Evolutionary conservation across 2,113 vertebrate species (phyloP), one percentile per base, ranked within the genome.

Genomic region (Serilophus lunatus): DNA sequence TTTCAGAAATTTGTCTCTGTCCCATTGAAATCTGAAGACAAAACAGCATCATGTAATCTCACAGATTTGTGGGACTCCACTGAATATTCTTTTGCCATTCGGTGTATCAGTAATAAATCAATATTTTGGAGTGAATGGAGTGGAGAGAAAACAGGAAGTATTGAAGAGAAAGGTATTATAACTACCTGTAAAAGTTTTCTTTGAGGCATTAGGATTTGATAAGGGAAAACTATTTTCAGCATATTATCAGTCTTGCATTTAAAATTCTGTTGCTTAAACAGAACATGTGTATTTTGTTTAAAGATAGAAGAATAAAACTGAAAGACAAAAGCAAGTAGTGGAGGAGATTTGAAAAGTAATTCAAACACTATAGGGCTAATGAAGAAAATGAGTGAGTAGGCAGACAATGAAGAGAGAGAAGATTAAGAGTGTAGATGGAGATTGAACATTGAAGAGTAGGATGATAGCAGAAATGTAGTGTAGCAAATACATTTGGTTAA

Each of bases 121-220:
- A 7, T 3, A 15, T 92, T 97, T 47, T 98, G 98, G 98, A 98
- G 98, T 60, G 97, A 93, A 19, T 98, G 98, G 98, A 98, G 97
- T 57, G 70, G 25, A 74, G 95, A 78, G 38, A 56, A 85, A 96
- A 92, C 1, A 3, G 95, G 77, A 89, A 95, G 51, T 23, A 98
- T 97, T 5, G 90, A 96, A 76, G 98, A 97, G 38, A 83, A 94
- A 96, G 97, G 98, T 92, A 92, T 84, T 86, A 24, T 72, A 35
- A 44, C 47, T 24, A 17, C n/a, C 36, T 36, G 28, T 20, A 18
- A 3, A 64, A 36, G 26, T 89, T 74, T 88, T 45, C 12, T 76
- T 76, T 7, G 19, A 40, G 28, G 6, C 15, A 44, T 76, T 76
- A 65, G 47, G 33, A 83, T 78, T 90, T 92, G 69, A 22, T 71